Conservation (phyloP, 1,140 invertebrate species). For the Trichoplusia ni region DNA sequence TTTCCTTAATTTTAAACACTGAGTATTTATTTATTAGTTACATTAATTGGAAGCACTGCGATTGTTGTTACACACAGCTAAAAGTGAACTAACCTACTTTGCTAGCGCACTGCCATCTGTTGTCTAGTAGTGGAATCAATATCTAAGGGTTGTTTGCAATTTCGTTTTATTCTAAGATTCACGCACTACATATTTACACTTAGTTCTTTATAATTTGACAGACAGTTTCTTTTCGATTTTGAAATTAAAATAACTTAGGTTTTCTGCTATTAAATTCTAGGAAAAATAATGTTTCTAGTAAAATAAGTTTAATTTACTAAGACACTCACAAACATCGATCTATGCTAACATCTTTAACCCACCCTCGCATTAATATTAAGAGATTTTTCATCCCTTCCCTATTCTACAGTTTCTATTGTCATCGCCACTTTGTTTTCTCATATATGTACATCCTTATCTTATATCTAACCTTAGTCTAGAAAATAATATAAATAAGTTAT, state of each 20-base stretch:
- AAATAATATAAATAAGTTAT: background rate
- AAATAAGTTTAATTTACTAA: background rate
- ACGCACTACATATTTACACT: slow-evolving; percentile 70
- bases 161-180: background rate
- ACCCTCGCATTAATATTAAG: background rate
- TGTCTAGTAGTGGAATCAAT: background rate
- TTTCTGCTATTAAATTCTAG: slow-evolving; percentile 33
- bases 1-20: slow-evolving; percentile 24
- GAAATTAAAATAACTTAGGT: slow-evolving; percentile 45
- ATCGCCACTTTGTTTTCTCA: slow-evolving; percentile 57
- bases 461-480: background rate
- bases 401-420: slow-evolving; percentile 65
- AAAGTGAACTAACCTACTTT: background rate
- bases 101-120: slow-evolving; percentile 10
- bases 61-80: slow-evolving; percentile 41
- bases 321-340: background rate
- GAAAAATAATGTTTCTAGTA: background rate
- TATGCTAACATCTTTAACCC: slow-evolving; percentile 3
- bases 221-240: slow-evolving; percentile 60
- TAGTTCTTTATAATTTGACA: slow-evolving; percentile 71
- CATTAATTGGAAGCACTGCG: slow-evolving; percentile 39
- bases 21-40: slow-evolving; percentile 27
- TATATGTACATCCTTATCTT: slow-evolving; percentile 34
- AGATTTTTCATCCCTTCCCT: background rate
- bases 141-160: background rate